Conservation (phyloP, 2,113 vertebrate species). For the Embiotoca jacksoni region DNA sequence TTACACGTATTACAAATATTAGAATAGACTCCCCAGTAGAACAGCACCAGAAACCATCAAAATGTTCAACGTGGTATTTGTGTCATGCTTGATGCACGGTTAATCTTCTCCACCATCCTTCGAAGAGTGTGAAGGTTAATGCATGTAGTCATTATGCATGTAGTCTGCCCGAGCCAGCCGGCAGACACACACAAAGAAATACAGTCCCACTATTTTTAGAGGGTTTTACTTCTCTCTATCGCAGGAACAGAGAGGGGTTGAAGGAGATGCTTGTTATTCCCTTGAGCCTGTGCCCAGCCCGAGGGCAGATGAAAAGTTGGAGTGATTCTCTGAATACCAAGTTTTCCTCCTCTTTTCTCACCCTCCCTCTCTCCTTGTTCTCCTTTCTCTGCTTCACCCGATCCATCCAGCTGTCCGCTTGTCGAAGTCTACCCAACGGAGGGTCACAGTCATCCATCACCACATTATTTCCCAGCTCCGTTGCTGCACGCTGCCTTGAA, state of each 20-base stretch:
- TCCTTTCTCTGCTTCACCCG: conserved; percentile 48
- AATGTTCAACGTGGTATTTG: conserved; percentile 13
- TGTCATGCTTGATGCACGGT: conserved; percentile 35
- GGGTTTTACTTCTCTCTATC: conserved; percentile 72
- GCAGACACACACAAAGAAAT: conserved; percentile 65
- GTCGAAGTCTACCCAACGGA: conserved; percentile 80
- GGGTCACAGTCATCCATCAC: conserved; percentile 91
- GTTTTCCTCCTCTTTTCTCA: conserved; percentile 49
- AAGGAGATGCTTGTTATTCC: conserved; percentile 81
- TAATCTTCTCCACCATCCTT: conserved; percentile 56
- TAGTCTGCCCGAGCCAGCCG: conserved; percentile 50
- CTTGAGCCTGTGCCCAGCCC: conserved; percentile 68
- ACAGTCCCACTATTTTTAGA: conserved; percentile 78
- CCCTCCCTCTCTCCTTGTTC: conserved; percentile 19
- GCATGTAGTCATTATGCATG: conserved; percentile 75
- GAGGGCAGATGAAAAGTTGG: conserved; percentile 77
- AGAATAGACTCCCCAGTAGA: not conserved
- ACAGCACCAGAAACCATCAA: not conserved
- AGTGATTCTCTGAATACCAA: conserved; percentile 70
- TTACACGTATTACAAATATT: conserved; percentile 11
- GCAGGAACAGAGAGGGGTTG: conserved; percentile 66
- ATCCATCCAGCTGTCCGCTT: conserved; percentile 70
- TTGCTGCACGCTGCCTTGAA: conserved; percentile 84
- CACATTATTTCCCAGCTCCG: conserved; percentile 80
- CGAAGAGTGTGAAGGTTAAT: conserved; percentile 76